Percentiles rank a stretch among this genome's conserved stretches.
Evolutionary conservation across 2,797 vertebrate species (phyloP).

Genomic region (Chelonia mydas): DNA sequence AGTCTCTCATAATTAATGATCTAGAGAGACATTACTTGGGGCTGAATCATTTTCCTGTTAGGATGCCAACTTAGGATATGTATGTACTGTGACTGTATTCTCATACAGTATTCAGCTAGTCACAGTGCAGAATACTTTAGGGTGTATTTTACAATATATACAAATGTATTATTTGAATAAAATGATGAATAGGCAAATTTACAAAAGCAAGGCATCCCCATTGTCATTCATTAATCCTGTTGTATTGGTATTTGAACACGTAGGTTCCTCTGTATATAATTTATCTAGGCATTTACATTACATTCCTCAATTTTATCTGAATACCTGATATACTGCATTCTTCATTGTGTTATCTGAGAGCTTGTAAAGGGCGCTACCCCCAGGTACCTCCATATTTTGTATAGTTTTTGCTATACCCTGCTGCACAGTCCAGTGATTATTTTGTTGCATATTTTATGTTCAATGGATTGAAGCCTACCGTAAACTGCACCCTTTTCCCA

Average conservation of each 20-base stretch:
- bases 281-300: constrained; percentile 54
- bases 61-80: not conserved
- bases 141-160: not conserved
- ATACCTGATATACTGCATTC: constrained; percentile 55
- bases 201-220: constrained; percentile 50
- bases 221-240: constrained; percentile 67
- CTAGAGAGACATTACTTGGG: not conserved
- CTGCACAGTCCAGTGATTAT: not conserved
- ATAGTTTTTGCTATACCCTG: not conserved
- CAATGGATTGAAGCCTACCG: not conserved
- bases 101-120: constrained; percentile 42
- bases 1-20: not conserved
- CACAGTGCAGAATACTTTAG: constrained; percentile 21
- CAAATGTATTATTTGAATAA: constrained; percentile 51
- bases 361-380: not conserved
- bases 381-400: not conserved
- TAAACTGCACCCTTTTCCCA: not conserved
- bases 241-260: constrained; percentile 55
- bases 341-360: constrained; percentile 40
- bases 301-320: constrained; percentile 64
- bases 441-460: not conserved
- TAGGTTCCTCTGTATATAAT: constrained; percentile 58
- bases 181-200: constrained; percentile 59
- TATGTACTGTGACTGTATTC: not conserved
- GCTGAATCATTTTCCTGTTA: not conserved